Evolutionary conservation across 2,888 invertebrate species (phyloP).

Genomic region (Plagodis dolabraria): DNA sequence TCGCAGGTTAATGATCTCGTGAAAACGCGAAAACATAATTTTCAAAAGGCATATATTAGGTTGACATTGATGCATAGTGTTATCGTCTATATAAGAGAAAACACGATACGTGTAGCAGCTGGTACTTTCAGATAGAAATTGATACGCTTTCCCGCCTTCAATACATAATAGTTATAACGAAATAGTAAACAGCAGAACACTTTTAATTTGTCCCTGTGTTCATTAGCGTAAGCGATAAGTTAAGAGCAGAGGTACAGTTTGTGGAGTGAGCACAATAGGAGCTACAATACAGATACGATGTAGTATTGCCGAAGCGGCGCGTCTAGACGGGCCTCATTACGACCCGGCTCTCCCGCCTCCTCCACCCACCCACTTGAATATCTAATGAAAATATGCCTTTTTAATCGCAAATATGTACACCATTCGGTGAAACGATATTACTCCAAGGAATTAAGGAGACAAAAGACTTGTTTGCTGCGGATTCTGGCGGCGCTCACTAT

Average conservation of each 20-base stretch:
- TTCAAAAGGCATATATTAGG: background rate
- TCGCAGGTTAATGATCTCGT: constrained; percentile 28
- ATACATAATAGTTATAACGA: constrained; percentile 7
- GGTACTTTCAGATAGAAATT: constrained; percentile 11
- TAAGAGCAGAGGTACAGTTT: constrained; percentile 45
- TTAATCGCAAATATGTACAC: constrained; percentile 47
- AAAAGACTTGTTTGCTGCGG: constrained; percentile 4
- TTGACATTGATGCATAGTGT: background rate
- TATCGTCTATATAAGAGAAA: constrained; percentile 1
- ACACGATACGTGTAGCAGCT: constrained; percentile 2
- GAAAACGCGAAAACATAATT: constrained; percentile 9
- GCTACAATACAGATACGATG: constrained; percentile 66
- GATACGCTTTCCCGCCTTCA: constrained; percentile 18
- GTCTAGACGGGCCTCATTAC: constrained; percentile 78
- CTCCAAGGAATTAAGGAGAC: constrained; percentile 13
- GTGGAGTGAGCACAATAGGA: constrained; percentile 45
- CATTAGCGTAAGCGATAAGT: constrained; percentile 60
- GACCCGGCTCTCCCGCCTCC: constrained; percentile 44
- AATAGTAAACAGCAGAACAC: constrained; percentile 23
- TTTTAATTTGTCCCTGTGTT: constrained; percentile 48
- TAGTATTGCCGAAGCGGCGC: constrained; percentile 59
- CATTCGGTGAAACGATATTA: constrained; percentile 16
- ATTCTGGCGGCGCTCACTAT: background rate
- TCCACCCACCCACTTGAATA: constrained; percentile 48
- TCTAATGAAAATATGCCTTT: constrained; percentile 70